Conservation (phyloP, 30 jellyfish, hydroid and myxozoan genomes). For the Chironex yamaguchii region DNA sequence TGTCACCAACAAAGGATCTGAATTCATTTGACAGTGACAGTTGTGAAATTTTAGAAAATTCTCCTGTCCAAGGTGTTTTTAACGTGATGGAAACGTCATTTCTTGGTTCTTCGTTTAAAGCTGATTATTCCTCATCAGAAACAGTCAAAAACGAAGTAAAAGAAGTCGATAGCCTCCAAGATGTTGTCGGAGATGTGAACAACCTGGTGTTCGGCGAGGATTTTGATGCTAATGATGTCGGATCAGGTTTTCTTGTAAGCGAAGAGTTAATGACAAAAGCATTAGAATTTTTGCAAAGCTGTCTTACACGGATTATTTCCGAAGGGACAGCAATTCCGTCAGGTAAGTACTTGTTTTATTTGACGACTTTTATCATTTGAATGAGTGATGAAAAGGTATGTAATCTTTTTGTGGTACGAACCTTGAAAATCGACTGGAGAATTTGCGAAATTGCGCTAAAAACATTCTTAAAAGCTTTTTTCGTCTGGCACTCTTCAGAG, state of each 20-base stretch:
- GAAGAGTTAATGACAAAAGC: not conserved
- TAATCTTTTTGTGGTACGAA: too few relatives aligned
- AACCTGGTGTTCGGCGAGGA: not conserved
- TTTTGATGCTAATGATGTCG: not conserved
- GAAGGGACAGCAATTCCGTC: too few relatives aligned
- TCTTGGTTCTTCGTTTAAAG: not conserved
- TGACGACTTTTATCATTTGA: too few relatives aligned
- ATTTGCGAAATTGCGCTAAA: too few relatives aligned
- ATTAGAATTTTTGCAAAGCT: not conserved
- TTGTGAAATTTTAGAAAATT: not conserved
- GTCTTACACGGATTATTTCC: not conserved
- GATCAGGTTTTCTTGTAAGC: not conserved
- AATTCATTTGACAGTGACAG: not conserved
- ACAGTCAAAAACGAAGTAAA: not conserved
- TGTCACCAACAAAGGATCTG: not conserved
- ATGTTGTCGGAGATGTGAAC: not conserved
- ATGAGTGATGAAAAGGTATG: too few relatives aligned
- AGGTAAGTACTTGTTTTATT: too few relatives aligned
- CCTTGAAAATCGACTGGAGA: too few relatives aligned
- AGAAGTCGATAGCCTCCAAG: too few relatives aligned
- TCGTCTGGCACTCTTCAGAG: too few relatives aligned
- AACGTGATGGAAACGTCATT: not conserved
- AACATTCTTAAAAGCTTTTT: too few relatives aligned
- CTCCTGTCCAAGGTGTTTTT: not conserved
- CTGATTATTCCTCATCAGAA: not conserved